A percentile compares a stretch with the other conserved stretches of the same genome.
phyloP scores from a whole-genome alignment of 1,140 invertebrate genomes.

The Pantala flavescens region DNA sequence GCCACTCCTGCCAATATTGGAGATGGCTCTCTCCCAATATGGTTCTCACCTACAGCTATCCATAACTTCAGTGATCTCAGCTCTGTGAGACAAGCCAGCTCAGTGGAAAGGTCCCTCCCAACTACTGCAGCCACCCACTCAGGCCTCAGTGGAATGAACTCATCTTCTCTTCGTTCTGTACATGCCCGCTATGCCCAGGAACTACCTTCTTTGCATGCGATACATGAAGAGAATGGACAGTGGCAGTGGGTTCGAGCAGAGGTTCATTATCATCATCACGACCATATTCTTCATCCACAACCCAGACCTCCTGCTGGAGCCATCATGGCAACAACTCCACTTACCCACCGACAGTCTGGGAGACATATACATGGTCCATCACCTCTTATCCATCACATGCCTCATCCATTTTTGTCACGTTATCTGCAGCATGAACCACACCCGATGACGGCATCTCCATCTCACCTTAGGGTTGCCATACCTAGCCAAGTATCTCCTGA shows the following conservation, averaged over 20 bases:
- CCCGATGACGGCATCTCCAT: slow-evolving; percentile 27
- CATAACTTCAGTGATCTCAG: slow-evolving; percentile 70
- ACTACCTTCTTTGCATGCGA: slow-evolving; percentile 56
- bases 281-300: slow-evolving; percentile 13
- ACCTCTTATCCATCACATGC: slow-evolving; percentile 21
- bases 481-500: slow-evolving; percentile 22
- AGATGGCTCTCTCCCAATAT: slow-evolving; percentile 26
- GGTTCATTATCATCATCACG: slow-evolving; percentile 27
- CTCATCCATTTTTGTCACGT: slow-evolving; percentile 24
- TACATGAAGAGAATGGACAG: slow-evolving; percentile 51
- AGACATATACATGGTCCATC: slow-evolving; percentile 26
- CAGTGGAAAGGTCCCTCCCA: slow-evolving; percentile 65
- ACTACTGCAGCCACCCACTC: slow-evolving; percentile 27
- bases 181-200: slow-evolving; percentile 61
- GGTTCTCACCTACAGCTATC: slow-evolving; percentile 49
- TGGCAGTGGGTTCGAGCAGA: slow-evolving; percentile 29
- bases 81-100: slow-evolving; percentile 69
- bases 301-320: slow-evolving; percentile 15
- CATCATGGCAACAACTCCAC: neutral
- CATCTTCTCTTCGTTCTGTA: slow-evolving; percentile 49
- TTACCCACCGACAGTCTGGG: slow-evolving; percentile 20
- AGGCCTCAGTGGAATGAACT: slow-evolving; percentile 25
- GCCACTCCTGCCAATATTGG: slow-evolving; percentile 32
- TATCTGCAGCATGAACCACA: slow-evolving; percentile 32
- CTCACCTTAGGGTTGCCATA: slow-evolving; percentile 20